A percentile compares a stretch with the other conserved stretches of the same genome.
phyloP scores from a whole-genome alignment of 1,140 invertebrate species.

The Ips typographus region DNA sequence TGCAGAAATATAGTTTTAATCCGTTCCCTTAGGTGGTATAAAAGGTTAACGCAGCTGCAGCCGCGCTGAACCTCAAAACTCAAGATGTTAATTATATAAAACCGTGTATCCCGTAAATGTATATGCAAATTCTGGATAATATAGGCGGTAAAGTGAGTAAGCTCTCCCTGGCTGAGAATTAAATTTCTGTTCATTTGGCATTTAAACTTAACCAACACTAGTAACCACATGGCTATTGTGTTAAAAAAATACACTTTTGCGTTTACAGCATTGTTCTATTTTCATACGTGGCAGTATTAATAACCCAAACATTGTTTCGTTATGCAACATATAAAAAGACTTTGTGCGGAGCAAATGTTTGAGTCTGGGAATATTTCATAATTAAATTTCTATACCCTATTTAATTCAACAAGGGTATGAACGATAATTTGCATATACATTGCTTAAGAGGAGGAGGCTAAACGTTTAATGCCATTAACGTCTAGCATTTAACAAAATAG shows the following conservation, averaged over 20 bases:
- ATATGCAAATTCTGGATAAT: constrained; percentile 15
- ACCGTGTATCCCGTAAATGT: constrained; percentile 4
- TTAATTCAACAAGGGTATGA: constrained; percentile 4
- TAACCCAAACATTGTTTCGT: too few relatives aligned
- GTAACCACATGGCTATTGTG: too few relatives aligned
- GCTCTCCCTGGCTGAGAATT: constrained; percentile 7
- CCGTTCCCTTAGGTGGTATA: not conserved
- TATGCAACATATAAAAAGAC: too few relatives aligned
- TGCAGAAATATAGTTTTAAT: constrained; percentile 1
- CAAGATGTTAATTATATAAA: constrained; percentile 16
- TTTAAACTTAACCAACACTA: not conserved
- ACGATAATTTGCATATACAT: constrained; percentile 5
- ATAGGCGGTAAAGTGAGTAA: constrained; percentile 12
- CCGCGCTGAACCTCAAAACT: constrained; percentile 3
- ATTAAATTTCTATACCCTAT: constrained; percentile 5
- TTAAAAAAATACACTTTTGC: too few relatives aligned
- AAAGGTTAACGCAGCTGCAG: constrained; percentile 3
- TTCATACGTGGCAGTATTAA: too few relatives aligned
- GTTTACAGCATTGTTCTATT: too few relatives aligned
- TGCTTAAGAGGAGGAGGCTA: constrained; percentile 1
- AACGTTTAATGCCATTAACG: constrained; percentile 5
- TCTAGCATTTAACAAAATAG: constrained; percentile 6
- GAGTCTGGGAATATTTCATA: not conserved
- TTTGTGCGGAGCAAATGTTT: too few relatives aligned
- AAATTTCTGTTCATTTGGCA: constrained; percentile 12